A percentile compares a stretch with the other conserved stretches of the same genome.
phyloP scores from a whole-genome alignment of 2,797 vertebrate species.

The Cryptoblepharus egeriae region DNA sequence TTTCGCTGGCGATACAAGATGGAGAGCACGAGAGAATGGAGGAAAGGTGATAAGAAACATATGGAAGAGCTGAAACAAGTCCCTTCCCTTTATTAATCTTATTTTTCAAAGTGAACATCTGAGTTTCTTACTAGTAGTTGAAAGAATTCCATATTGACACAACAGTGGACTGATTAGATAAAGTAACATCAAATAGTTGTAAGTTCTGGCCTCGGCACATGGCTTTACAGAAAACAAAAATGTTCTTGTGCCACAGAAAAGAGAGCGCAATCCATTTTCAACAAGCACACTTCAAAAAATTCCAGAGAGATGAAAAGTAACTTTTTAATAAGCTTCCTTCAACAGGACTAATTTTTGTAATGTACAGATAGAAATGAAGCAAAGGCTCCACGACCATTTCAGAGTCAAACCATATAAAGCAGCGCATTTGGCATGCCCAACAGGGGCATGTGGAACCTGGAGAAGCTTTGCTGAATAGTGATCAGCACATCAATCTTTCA shows the following conservation, averaged over 20 bases:
- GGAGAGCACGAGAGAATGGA: constrained; percentile 36
- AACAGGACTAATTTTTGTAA: constrained; percentile 10
- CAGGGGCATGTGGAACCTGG: neutral
- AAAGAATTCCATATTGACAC: constrained; percentile 18
- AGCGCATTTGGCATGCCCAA: constrained; percentile 23
- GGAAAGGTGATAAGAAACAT: constrained; percentile 40
- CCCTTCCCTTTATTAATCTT: neutral
- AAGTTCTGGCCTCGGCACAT: constrained; percentile 36
- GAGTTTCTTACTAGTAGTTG: constrained; percentile 34
- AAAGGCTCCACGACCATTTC: constrained; percentile 20
- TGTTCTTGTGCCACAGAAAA: constrained; percentile 42
- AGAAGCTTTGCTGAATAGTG: neutral
- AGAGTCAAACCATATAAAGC: constrained; percentile 33
- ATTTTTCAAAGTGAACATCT: constrained; percentile 34
- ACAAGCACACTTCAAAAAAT: neutral
- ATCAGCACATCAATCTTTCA: neutral
- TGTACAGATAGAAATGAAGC: constrained; percentile 24
- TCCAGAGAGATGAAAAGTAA: constrained; percentile 36
- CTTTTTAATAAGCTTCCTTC: neutral
- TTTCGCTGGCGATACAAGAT: constrained; percentile 33
- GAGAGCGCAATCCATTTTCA: constrained; percentile 4
- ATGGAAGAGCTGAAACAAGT: constrained; percentile 2
- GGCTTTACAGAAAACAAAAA: constrained; percentile 16
- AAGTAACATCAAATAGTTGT: constrained; percentile 31
- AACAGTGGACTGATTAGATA: constrained; percentile 23